Conservation (phyloP, 1,140 invertebrate species). For the Pseudomyrmex concolor region DNA sequence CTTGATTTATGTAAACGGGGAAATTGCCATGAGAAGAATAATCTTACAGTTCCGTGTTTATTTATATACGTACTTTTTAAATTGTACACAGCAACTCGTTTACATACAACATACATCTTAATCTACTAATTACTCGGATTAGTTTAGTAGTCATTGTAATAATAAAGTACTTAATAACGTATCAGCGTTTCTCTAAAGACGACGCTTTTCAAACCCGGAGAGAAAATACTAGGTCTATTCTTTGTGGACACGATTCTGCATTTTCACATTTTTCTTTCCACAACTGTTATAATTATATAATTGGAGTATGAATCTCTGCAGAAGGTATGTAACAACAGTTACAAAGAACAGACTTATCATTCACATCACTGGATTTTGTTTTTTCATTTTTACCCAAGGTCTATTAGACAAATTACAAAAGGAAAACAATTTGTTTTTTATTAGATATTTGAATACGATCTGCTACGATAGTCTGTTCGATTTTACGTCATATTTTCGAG, state of each 20-base stretch:
- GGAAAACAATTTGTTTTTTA: too few species aligned
- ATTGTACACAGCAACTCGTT: conserved; percentile 69
- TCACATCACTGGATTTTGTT: too few species aligned
- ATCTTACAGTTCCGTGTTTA: conserved; percentile 50
- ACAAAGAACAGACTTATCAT: too few species aligned
- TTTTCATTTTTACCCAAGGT: too few species aligned
- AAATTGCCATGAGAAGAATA: neutral
- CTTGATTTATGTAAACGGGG: conserved; percentile 16
- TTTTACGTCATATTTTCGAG: neutral
- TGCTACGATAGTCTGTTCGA: neutral
- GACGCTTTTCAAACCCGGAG: neutral
- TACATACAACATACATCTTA: conserved; percentile 73
- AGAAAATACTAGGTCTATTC: too few species aligned
- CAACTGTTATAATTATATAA: too few species aligned
- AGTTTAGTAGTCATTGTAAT: conserved; percentile 59
- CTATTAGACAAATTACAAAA: too few species aligned
- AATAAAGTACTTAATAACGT: conserved; percentile 46
- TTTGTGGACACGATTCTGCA: too few species aligned
- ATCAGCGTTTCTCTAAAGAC: neutral
- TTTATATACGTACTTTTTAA: conserved; percentile 67
- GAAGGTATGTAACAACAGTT: too few species aligned
- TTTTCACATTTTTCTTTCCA: too few species aligned
- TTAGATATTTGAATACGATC: conserved; percentile 15
- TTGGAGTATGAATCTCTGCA: too few species aligned
- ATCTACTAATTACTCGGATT: conserved; percentile 60